phyloP scores from a whole-genome alignment of 2,797 vertebrate species.

The Neosilurus hyrtlii region DNA sequence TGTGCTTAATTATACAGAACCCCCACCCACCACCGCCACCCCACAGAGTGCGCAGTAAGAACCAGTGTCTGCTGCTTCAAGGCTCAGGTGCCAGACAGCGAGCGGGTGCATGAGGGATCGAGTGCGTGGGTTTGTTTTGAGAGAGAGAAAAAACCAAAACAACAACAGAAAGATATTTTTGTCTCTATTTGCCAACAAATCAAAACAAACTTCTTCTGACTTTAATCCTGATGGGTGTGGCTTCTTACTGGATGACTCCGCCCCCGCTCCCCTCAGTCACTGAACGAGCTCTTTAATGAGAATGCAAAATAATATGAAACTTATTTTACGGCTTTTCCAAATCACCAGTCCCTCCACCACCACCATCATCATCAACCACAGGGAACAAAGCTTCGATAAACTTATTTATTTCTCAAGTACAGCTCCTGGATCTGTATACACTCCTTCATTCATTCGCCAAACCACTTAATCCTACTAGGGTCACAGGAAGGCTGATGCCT shows the following conservation, averaged over 20 bases:
- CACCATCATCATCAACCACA: background rate
- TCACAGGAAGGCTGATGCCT: no score
- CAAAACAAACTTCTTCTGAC: background rate
- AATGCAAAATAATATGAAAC: background rate
- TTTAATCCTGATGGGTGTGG: background rate
- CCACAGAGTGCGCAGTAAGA: background rate
- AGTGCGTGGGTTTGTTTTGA: background rate
- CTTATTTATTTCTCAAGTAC: no score
- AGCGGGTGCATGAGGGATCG: constrained; percentile 15
- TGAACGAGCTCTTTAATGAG: background rate
- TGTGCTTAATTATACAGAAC: constrained; percentile 20
- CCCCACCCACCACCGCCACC: background rate
- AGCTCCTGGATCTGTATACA: no score
- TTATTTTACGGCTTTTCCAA: background rate
- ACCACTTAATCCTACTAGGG: no score
- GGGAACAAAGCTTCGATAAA: background rate
- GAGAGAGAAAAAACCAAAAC: no score
- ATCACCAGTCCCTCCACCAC: background rate
- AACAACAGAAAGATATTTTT: background rate
- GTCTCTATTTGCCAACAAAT: background rate
- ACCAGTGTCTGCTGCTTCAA: constrained; percentile 23
- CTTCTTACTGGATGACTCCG: background rate
- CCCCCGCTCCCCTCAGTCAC: background rate
- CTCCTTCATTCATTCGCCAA: no score
- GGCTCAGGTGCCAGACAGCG: constrained; percentile 55